Evolutionary conservation across 2,797 vertebrate genomes (phyloP), one percentile per base, ranked within the genome.

Genomic region (Argyrosomus regius): DNA sequence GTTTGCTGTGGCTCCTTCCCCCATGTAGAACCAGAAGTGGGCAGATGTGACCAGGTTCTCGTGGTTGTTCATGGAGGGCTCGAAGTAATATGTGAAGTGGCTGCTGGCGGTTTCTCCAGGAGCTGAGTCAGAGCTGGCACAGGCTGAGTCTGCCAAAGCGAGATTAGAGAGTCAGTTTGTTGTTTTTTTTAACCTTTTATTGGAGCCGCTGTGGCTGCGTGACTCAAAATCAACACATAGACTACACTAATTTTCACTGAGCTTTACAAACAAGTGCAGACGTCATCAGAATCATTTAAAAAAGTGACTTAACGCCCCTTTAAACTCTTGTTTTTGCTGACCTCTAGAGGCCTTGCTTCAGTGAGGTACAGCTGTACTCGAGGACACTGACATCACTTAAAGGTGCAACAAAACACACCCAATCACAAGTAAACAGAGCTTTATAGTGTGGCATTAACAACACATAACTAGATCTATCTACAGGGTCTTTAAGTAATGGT

Each of bases 21-120:
- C 97, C 0, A 94, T 96, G 70, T 95, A 96, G 91, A 99, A 97
- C 97, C 98, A 99, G 87, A 99, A 95, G 84, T 96, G 94, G 53
- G 95, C 96, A 0, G 96, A 97, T 0, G 95, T 96, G 90, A 97
- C 92, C 3, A 67, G 18, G 0, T 91, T 92, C 61, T 92, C 93
- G 50, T 91, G 93, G 10, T 52, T 90, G 77, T 95, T 94, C 0
- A 89, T 41, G 0, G 97, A 98, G 0, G 96, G 96, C 85, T 95
- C 96, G 92, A 99, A 99, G 73, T 96, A 80, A 22, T 96, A 97
- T 0, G 95, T 96, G 85, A 97, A 96, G 68, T 93, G 88, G 43
- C 86, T 90, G 54, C 73, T 54, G 13, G 60, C 48, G 54, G 78
- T 35, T 57, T 85, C 56, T 89, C 89, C 62, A 59, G 86, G 28